Evolutionary conservation across 2,797 vertebrate species (phyloP), one percentile per base, ranked within the genome.

Genomic region (Siniperca undulata): DNA sequence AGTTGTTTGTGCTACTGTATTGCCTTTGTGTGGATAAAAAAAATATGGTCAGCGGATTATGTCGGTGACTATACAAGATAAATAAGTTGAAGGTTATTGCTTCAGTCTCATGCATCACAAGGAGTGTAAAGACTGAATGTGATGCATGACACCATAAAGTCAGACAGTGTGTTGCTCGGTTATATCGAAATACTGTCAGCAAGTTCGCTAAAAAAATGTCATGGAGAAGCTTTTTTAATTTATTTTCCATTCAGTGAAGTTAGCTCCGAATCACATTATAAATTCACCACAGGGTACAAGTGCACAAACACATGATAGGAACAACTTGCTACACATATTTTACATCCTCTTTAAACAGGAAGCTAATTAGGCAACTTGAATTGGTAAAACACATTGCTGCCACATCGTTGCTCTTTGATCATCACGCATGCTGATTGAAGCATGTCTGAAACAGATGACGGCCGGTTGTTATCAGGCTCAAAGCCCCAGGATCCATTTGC

Each of bases 401-500:
- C 87, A 89, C 87, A 90, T 79, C 80, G 89, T 81, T 75, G 84
- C 89, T 88, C 85, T 91, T 90, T 92, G 89, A 89, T 91, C 87
- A 89, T 86, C 84, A 78, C 75, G 74, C 83, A 3, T 73, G 89
- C 92, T 93, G 92, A 93, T 91, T 93, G 93, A 93, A 92, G 88
- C 91, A 83, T 89, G 89, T 92, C 92, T 86, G 89, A 92, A 89
- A 92, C 91, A 90, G 85, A 91, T 92, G 91, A 93, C 56, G 81
- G 86, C 52, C 19, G 80, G 69, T 85, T 75, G 77, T 92, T 87
- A 86, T 89, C 75, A 40, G 74, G 76, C 91, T 93, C 89, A 91
- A 86, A 94, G 92, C 84, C 91, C 93, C 89, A 90, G 88, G 88
- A 94, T 93, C 90, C 90, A 92, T 92, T 92, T 87, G 90, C 92